Conservation (phyloP, 1,140 invertebrate species). For the Pentalonia nigronervosa region DNA sequence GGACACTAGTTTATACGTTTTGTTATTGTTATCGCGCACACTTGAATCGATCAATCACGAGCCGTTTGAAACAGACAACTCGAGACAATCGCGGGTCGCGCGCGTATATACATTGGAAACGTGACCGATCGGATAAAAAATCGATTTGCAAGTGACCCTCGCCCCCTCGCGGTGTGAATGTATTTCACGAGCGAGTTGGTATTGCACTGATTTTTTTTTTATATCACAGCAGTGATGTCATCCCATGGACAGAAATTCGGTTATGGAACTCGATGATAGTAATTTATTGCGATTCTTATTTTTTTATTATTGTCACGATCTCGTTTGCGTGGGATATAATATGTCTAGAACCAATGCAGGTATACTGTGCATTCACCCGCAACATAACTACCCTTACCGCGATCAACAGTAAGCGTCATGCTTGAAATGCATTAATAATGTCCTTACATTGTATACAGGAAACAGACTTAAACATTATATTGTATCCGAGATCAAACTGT, state of each 20-base stretch:
- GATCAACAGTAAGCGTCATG: background rate
- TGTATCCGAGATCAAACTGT: too few relatives aligned
- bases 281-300: background rate
- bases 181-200: background rate
- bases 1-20: background rate
- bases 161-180: background rate
- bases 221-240: background rate
- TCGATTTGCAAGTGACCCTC: background rate
- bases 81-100: background rate
- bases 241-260: background rate
- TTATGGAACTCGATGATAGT: background rate
- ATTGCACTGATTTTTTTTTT: background rate
- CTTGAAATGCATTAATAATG: background rate
- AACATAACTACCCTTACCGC: background rate
- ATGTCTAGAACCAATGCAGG: background rate
- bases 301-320: background rate
- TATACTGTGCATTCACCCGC: background rate
- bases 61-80: background rate
- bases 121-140: slow-evolving; percentile 25
- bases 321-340: background rate
- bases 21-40: background rate
- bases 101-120: background rate
- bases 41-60: background rate
- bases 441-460: too few relatives aligned
- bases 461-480: too few relatives aligned